These are phyloP conservation scores for Pelodiscus sinensis DNA, from an alignment of 2,113 vertebrate species.

Conservation along the genomic window DNA sequence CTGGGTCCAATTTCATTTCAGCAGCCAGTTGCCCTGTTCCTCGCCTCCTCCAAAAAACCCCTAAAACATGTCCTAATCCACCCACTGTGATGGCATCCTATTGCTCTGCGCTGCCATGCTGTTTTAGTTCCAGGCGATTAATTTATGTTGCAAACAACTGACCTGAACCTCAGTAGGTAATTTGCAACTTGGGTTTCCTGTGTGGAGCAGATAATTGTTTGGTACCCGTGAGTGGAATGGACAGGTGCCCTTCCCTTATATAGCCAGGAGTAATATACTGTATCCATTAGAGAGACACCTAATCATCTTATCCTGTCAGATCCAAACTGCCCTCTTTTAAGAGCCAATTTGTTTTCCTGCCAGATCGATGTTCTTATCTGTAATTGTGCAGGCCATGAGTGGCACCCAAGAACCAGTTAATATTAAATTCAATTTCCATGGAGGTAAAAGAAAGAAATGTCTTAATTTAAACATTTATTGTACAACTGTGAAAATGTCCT, in stretches of 20 bases:
- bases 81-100: neutral
- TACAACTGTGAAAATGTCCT: conserved; percentile 72
- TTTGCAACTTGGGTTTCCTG: conserved; percentile 16
- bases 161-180: neutral
- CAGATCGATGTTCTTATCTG: conserved; percentile 78
- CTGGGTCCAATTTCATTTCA: neutral
- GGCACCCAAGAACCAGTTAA: conserved; percentile 76
- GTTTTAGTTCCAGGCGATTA: neutral
- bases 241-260: conserved; percentile 12
- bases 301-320: conserved; percentile 75
- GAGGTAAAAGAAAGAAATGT: conserved; percentile 65
- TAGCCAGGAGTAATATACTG: conserved; percentile 39
- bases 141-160: neutral
- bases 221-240: conserved; percentile 10
- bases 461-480: conserved; percentile 77
- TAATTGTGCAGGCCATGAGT: conserved; percentile 67
- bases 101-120: neutral
- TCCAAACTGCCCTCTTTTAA: conserved; percentile 74
- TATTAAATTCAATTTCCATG: conserved; percentile 68
- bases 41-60: neutral
- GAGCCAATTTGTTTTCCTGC: conserved; percentile 77
- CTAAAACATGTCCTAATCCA: neutral
- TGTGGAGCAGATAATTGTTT: neutral
- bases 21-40: neutral
- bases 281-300: conserved; percentile 70